These are phyloP conservation scores for Rhorus exstirpatorius DNA, from an alignment of 2,888 invertebrate species.

Conservation along the genomic window DNA sequence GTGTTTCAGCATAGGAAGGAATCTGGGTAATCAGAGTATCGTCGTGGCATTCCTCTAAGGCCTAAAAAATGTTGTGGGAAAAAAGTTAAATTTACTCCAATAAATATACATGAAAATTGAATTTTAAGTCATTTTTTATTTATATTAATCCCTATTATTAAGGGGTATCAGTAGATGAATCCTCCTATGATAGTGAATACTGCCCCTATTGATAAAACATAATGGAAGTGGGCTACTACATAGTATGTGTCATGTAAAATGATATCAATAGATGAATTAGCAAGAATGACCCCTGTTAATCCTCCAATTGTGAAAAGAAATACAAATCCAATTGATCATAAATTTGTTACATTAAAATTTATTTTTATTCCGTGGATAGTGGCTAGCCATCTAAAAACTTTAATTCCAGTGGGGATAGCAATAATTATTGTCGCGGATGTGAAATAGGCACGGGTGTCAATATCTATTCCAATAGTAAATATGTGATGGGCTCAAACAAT, in stretches of 20 bases:
- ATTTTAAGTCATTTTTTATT: constrained; percentile 89
- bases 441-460: constrained; percentile 94
- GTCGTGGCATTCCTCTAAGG: constrained; percentile 91
- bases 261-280: constrained; percentile 93
- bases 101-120: constrained; percentile 91
- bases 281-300: constrained; percentile 90
- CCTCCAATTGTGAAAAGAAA: constrained; percentile 93
- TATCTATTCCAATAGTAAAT: constrained; percentile 94
- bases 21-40: constrained; percentile 92
- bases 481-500: constrained; percentile 95
- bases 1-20: constrained; percentile 90
- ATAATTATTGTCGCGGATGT: constrained; percentile 95
- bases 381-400: constrained; percentile 93
- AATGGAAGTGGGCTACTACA: constrained; percentile 94
- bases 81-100: constrained; percentile 93
- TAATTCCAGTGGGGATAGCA: constrained; percentile 94
- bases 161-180: constrained; percentile 91
- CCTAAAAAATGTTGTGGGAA: constrained; percentile 92
- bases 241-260: constrained; percentile 94
- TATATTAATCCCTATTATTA: constrained; percentile 89
- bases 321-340: constrained; percentile 91
- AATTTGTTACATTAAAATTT: too few species aligned
- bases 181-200: constrained; percentile 93
- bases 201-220: constrained; percentile 93
- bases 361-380: too few species aligned